These are phyloP conservation scores for Cosmia pyralina DNA, from an alignment of 2,888 invertebrate genomes.

Conservation along the genomic window DNA sequence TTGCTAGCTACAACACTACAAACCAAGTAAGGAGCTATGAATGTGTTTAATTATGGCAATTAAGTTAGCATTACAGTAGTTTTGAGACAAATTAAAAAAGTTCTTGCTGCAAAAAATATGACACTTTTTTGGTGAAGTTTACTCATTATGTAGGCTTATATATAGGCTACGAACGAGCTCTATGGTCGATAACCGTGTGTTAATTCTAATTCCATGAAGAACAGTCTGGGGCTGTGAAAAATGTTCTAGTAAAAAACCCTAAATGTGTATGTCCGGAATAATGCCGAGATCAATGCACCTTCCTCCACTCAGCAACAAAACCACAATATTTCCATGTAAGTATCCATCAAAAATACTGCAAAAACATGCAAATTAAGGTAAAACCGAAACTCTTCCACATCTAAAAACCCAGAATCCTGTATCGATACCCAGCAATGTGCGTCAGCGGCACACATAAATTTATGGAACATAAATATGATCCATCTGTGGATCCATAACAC, in stretches of 20 bases:
- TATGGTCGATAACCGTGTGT: background rate
- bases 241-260: background rate
- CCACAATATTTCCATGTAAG: background rate
- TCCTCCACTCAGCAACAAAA: background rate
- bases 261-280: background rate
- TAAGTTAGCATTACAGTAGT: constrained; percentile 22
- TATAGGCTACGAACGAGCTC: background rate
- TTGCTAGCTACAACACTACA: constrained; percentile 23
- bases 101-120: background rate
- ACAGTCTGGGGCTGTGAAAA: no score
- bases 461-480: constrained; percentile 9
- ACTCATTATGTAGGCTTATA: no score
- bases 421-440: constrained; percentile 20
- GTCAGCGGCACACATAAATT: constrained; percentile 29
- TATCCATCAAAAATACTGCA: background rate
- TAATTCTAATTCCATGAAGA: background rate
- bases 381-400: constrained; percentile 7
- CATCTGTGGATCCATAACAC: no score
- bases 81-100: background rate
- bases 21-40: constrained; percentile 11
- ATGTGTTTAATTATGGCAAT: constrained; percentile 36
- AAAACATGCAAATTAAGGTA: constrained; percentile 3
- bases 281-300: background rate
- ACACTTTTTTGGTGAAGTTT: background rate
- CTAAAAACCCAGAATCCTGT: constrained; percentile 38